These are phyloP conservation scores for Limnephilus auricula DNA, from an alignment of 2,888 invertebrate species.

Conservation along the genomic window DNA sequence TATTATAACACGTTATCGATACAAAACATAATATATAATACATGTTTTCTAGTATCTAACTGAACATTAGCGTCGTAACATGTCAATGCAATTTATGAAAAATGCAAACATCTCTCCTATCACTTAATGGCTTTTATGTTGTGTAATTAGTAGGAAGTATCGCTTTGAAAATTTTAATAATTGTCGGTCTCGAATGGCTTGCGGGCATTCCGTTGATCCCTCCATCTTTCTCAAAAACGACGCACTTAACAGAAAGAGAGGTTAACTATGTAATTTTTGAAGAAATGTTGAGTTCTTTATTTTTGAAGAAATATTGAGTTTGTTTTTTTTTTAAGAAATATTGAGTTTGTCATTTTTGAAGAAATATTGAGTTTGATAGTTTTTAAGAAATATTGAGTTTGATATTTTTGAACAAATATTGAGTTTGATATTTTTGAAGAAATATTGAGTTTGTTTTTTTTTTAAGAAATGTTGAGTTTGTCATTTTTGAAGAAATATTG, in stretches of 20 bases:
- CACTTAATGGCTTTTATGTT: background rate
- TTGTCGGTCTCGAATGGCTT: background rate
- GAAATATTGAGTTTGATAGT: too few relatives aligned
- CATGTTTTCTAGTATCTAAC: background rate
- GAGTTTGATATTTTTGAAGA: too few relatives aligned
- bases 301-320: too few relatives aligned
- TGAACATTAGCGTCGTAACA: background rate
- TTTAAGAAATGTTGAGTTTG: too few relatives aligned
- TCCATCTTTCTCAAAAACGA: background rate
- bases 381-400: too few relatives aligned
- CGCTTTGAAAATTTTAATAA: background rate
- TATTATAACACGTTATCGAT: background rate
- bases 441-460: too few relatives aligned
- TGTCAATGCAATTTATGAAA: background rate
- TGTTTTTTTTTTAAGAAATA: too few relatives aligned
- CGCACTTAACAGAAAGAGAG: background rate
- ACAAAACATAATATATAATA: background rate
- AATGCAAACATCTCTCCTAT: background rate
- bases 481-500: too few relatives aligned
- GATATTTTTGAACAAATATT: too few relatives aligned
- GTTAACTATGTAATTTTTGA: background rate
- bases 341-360: too few relatives aligned
- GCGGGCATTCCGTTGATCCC: background rate
- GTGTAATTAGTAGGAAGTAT: background rate
- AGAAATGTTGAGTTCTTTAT: background rate